These are phyloP conservation scores for Allygus modestus DNA, from an alignment of 2,888 invertebrate genomes.

Conservation along the genomic window DNA sequence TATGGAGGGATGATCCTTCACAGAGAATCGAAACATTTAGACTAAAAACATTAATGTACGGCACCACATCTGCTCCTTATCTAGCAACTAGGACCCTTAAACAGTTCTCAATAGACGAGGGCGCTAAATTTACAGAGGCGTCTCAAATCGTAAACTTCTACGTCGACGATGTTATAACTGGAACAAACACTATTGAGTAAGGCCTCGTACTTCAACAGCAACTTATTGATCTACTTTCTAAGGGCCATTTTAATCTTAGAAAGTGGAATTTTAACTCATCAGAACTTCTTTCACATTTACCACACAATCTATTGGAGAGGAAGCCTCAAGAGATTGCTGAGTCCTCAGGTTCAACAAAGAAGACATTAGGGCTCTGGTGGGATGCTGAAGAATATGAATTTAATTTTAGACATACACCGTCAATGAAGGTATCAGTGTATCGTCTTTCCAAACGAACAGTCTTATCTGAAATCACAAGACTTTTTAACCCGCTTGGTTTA, in stretches of 20 bases:
- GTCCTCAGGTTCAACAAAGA: background rate
- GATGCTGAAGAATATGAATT: background rate
- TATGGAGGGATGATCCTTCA: slow-evolving; percentile 68
- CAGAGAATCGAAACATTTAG: slow-evolving; percentile 65
- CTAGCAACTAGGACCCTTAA: slow-evolving; percentile 60
- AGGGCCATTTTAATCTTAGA: slow-evolving; percentile 15
- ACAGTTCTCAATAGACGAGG: background rate
- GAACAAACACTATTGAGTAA: background rate
- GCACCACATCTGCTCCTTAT: slow-evolving; percentile 65
- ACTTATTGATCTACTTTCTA: background rate
- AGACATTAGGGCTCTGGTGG: slow-evolving; percentile 29
- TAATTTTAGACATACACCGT: background rate
- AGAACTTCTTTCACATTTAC: background rate
- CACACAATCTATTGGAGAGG: background rate
- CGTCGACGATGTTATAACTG: slow-evolving; percentile 32
- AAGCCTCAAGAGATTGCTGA: background rate
- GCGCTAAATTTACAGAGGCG: background rate
- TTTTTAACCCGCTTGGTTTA: slow-evolving; percentile 1
- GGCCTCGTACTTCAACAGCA: background rate
- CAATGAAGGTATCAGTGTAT: too few relatives aligned
- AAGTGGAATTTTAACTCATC: slow-evolving; percentile 24
- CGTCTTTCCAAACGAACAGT: background rate
- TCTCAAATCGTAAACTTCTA: background rate
- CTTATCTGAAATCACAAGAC: background rate
- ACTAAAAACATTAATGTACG: slow-evolving; percentile 69